Evolutionary conservation across 2,888 invertebrate species (phyloP).

Genomic region (Tachina grossa): DNA sequence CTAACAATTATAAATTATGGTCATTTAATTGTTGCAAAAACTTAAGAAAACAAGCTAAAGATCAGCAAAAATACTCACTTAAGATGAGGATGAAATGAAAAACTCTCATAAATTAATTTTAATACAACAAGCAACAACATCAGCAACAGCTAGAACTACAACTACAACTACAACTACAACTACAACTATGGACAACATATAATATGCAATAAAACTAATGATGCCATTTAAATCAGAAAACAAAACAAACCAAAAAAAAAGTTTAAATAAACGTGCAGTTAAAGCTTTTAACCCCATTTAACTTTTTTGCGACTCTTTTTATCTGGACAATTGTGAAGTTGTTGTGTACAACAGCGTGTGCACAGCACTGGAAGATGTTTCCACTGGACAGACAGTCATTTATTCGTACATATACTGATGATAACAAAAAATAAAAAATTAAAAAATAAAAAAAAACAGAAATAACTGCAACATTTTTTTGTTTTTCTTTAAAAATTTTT

Average conservation of each 20-base stretch:
- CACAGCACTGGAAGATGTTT: constrained; percentile 42
- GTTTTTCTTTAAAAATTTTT: constrained; percentile 40
- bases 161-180: no score
- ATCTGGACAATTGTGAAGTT: constrained; percentile 45
- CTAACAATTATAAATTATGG: constrained; percentile 68
- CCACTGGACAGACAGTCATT: constrained; percentile 26
- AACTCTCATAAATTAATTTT: constrained; percentile 63
- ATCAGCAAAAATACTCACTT: not conserved
- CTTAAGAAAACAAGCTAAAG: constrained; percentile 27
- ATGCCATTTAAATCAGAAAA: constrained; percentile 66
- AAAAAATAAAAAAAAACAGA: not conserved
- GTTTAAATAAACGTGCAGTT: constrained; percentile 69
- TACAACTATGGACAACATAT: constrained; percentile 9
- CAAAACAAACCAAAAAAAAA: constrained; percentile 50
- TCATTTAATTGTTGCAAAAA: constrained; percentile 60
- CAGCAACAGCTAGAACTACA: constrained; percentile 12
- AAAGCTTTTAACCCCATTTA: constrained; percentile 72
- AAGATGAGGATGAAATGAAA: constrained; percentile 48
- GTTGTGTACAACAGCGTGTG: constrained; percentile 26
- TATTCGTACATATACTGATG: constrained; percentile 5
- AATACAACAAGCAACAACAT: constrained; percentile 40
- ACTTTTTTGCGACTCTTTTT: constrained; percentile 42
- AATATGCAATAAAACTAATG: constrained; percentile 68
- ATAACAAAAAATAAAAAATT: constrained; percentile 1
- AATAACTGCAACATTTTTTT: constrained; percentile 50